Evolutionary conservation across 1,140 invertebrate genomes (phyloP).

Genomic region (Popillia japonica): DNA sequence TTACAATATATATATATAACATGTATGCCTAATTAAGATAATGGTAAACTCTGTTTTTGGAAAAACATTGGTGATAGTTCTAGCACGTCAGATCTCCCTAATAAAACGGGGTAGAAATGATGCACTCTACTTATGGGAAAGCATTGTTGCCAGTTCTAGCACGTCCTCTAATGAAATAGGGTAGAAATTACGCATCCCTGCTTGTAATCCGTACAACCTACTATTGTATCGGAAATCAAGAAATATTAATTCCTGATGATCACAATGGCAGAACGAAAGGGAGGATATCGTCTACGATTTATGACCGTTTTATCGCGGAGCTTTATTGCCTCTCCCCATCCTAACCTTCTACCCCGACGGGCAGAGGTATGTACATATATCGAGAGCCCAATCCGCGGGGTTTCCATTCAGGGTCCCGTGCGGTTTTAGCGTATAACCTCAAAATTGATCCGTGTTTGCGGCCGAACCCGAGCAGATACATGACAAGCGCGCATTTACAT

Average conservation of each 20-base stretch:
- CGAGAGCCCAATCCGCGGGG: background rate
- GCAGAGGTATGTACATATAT: background rate
- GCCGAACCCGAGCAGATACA: background rate
- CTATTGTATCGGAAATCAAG: conserved; percentile 4
- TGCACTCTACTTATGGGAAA: no score
- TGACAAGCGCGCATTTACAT: background rate
- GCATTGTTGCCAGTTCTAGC: no score
- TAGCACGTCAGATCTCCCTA: no score
- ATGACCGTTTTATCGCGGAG: conserved; percentile 16
- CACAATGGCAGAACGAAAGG: background rate
- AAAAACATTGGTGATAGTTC: no score
- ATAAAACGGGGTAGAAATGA: no score
- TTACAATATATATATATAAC: no score
- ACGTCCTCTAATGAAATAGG: no score
- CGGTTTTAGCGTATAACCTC: background rate
- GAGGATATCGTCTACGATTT: background rate
- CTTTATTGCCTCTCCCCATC: background rate
- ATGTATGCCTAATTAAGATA: no score
- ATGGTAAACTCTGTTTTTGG: no score
- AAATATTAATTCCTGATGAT: conserved; percentile 20
- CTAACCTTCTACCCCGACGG: no score
- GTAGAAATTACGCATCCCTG: background rate
- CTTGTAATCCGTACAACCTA: background rate
- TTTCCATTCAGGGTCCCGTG: background rate
- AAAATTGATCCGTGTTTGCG: conserved; percentile 21